Base-by-base conservation (phyloP, 2,888 invertebrate genomes). In the Andrena fulva region DNA sequence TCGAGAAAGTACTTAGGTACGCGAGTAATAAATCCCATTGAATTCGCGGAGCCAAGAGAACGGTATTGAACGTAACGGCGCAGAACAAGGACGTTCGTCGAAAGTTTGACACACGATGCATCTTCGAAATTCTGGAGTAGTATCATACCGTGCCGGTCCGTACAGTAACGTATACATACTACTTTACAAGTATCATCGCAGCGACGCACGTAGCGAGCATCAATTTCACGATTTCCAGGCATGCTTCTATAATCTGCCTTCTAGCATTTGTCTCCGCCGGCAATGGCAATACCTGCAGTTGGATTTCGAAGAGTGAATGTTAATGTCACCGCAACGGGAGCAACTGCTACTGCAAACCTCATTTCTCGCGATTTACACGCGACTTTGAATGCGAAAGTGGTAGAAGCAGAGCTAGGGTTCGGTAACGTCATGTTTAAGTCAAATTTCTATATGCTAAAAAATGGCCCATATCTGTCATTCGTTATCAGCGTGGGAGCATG, bases 141-240 rank as follows among this genome's bases (percentile, higher is more conserved):
- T 24, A 27, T 67, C 62, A 69, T 50, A 48, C 54, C 59, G 12
- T 42, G 8, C n/a, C 59, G 50, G 56, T 35, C 20, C 35, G 48
- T 56, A 31, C 24, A 54, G 62, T 74, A 60, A 77, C 16, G 54
- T 59, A 75, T 56, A 77, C 68, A 72, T 27, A 27, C 50, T 24
- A 48, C 6, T 63, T 50, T 12, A 20, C 64, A 48, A 81, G 72
- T 87, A 82, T 87, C 80, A 42, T 66, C 31, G 63, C 20, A 50
- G 48, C 62, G 50, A 24, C 27, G 29, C 85, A 85, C 87, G 82
- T 85, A 77, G 54, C 48, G 60, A 27, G 82, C 82, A 85, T 88
- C 82, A 84, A 80, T 88, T 89, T 85, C 85, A 82, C 82, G 63
- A 85, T 87, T 84, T 75, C 54, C 79, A 27, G 70, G 60, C 67